These are phyloP conservation scores for Phalanger gymnotis DNA, from an alignment of 2,797 vertebrate species.

Conservation along the genomic window DNA sequence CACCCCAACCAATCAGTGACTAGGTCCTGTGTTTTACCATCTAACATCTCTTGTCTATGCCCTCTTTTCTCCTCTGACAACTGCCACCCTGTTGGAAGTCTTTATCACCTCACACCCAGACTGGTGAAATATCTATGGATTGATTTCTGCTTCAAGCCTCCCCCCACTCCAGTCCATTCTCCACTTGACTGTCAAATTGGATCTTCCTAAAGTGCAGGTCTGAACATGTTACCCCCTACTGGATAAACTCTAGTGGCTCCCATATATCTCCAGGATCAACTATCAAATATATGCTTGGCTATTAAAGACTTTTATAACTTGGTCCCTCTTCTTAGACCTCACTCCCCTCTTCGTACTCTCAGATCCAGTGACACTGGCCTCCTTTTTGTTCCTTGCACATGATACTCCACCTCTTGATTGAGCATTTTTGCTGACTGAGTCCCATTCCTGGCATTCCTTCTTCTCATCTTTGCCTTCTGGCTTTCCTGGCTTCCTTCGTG, in stretches of 20 bases:
- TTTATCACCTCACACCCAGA: background rate
- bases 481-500: background rate
- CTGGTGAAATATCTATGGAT: background rate
- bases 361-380: background rate
- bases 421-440: background rate
- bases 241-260: background rate
- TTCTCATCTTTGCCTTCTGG: background rate
- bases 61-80: fast-evolving
- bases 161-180: background rate
- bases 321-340: background rate
- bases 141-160: background rate
- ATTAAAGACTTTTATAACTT: background rate
- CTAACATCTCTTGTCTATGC: background rate
- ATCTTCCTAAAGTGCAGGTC: background rate
- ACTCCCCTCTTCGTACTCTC: background rate
- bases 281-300: background rate
- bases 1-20: background rate
- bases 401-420: background rate
- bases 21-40: background rate
- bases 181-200: background rate
- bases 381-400: background rate
- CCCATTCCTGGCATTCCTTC: background rate
- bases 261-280: background rate
- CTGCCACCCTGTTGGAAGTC: fast-evolving
- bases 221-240: background rate